Evolutionary conservation across 1,140 invertebrate species (phyloP), one percentile per base, ranked within the genome.

Genomic region (Antheraea mylitta): DNA sequence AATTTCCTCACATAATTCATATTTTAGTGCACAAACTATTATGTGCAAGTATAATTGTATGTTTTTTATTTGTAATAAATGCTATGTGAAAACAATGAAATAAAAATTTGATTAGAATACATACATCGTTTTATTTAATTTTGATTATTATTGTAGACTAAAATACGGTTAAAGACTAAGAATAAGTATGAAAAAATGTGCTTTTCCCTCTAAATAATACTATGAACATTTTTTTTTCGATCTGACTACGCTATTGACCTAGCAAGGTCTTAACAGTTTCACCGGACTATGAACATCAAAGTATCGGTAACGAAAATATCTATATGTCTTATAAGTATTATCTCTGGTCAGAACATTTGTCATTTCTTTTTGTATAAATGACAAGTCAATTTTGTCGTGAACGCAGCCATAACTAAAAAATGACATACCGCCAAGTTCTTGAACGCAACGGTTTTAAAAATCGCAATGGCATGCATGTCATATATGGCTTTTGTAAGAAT

Each of bases 391-490:
- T 30, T 30, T 30, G 22, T 2, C 22, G 22, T 75, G 85, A 87
- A 87, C 75, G 85, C 74, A 78, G 63, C 78, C 63, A 58, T 73
- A 78, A 64, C 45, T 60, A n/a, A 61, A 71, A 73, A 73, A 64
- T 87, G 85, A 85, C 83, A 85, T 78, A 70, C 65, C 70, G 59
- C 18, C 61, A 58, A 62, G 70, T 75, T 77, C 70, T 70, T 81
- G 87, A 90, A 90, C 88, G 88, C 85, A 85, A 80, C 83, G 70
- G 75, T 85, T 86, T 77, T 78, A 79, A 87, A 42, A 72, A 86
- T 89, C 82, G 85, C 83, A 89, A 90, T 90, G 85, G 86, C 88
- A 90, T 87, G 85, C 84, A 85, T 89, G 88, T 89, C 88, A 89
- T 85, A 80, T 75, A 80, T 83, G 79, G 85, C 81, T 85, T 82